Evolutionary conservation across 2,113 vertebrate genomes (phyloP).

Genomic region (Rhinolophus ferrumequinum): DNA sequence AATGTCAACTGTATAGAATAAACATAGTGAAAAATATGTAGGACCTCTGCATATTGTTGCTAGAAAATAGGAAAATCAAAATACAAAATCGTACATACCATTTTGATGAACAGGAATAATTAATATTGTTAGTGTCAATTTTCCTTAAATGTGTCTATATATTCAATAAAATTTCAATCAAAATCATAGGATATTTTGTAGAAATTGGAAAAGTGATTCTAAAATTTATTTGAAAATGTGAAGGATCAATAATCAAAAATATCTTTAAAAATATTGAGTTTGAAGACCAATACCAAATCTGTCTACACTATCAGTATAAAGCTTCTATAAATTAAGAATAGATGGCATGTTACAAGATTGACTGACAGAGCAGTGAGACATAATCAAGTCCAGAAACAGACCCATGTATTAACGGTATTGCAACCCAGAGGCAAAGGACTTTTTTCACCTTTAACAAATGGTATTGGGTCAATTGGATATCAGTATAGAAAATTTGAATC

Average conservation of each 20-base stretch:
- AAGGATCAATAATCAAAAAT: background rate
- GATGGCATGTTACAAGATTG: background rate
- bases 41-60: background rate
- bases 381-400: background rate
- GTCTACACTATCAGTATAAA: background rate
- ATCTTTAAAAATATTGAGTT: background rate
- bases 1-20: background rate
- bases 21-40: background rate
- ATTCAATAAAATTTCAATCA: background rate
- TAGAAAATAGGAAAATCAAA: background rate
- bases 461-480: background rate
- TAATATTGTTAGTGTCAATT: background rate
- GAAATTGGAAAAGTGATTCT: background rate
- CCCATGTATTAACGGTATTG: background rate
- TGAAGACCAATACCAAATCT: background rate
- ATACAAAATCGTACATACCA: background rate
- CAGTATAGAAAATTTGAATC: constrained; percentile 24
- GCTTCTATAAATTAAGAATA: background rate
- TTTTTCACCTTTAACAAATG: background rate
- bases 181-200: background rate
- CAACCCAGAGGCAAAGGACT: background rate
- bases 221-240: background rate
- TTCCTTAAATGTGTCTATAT: background rate
- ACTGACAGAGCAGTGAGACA: background rate
- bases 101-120: background rate